Evolutionary conservation across 35 echinoderm and acorn worm species (phyloP), one percentile per base, ranked within the genome.

Genomic region (Apostichopus parvimensis): DNA sequence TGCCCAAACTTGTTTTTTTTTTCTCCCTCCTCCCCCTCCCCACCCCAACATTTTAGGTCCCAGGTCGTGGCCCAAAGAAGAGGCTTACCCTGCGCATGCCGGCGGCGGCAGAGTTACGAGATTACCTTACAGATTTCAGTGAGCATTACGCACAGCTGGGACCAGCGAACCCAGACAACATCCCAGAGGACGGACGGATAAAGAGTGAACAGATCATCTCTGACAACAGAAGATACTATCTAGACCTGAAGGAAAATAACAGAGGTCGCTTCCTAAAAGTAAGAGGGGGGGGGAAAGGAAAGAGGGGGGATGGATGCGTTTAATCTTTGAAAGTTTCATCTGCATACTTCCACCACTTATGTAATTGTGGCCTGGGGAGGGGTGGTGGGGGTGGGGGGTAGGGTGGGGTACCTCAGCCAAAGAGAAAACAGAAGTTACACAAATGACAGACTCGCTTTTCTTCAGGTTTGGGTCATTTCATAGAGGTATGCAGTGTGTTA

Each of bases 211-310:
- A 94, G 84, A 96, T 99, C 52, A 91, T 96, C 7, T 96, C 94
- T 26, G 97, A 99, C 25, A 99, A 99, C 92, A 94, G 95, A 93
- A 93, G 95, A 79, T 99, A 99, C 73, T 99, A 99, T 81, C 79
- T 99, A 87, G 97, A 99, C 83, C 93, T 99, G 34, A 99, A 99
- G 91, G 97, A 99, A 79, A 99, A 99, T 72, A 91, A 89, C 83
- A 96, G 97, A 85, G 97, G 97, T 61, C 95, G 97, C 76, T 99
- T 99, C 90, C 87, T 99, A 87, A 96, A 93, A 91, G 97, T 99
- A 92, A 91, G 92, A 13, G 18, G 11, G 4, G n/a, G n/a, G n/a
- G 8, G 15, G 54, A 21, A 13, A 77, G 5, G 0, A 1, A 24
- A 18, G n/a, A 68, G 15, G 34, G 9, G 17, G 58, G 8, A 1